Evolutionary conservation across 2,113 vertebrate species (phyloP).

Genomic region (Vombatus ursinus): DNA sequence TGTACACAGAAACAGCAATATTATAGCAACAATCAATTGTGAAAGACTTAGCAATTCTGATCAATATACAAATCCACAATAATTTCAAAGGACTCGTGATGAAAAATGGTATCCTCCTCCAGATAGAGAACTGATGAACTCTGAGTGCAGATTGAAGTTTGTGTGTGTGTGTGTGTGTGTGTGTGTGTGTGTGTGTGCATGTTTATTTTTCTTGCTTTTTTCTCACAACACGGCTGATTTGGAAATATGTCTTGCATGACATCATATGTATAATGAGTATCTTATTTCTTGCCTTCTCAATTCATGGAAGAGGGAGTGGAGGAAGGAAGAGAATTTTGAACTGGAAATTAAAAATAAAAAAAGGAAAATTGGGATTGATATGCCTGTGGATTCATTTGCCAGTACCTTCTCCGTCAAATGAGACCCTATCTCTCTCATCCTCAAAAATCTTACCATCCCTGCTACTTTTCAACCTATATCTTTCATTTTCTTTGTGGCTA

Average conservation of each 20-base stretch:
- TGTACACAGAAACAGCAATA: not conserved
- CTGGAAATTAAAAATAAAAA: not conserved
- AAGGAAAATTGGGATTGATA: not conserved
- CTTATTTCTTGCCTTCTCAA: not conserved
- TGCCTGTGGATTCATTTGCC: not conserved
- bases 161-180: no score
- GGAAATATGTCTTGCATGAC: not conserved
- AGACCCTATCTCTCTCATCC: not conserved
- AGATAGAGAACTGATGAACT: not conserved
- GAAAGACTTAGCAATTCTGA: not conserved
- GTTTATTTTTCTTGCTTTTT: not conserved
- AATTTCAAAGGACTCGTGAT: not conserved
- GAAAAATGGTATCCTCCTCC: not conserved
- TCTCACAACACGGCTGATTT: not conserved
- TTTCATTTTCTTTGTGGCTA: not conserved
- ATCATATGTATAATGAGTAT: not conserved
- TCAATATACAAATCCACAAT: not conserved
- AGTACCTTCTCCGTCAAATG: not conserved
- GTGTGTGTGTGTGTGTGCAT: no score
- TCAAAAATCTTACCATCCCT: not conserved
- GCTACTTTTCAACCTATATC: not conserved
- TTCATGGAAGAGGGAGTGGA: not conserved
- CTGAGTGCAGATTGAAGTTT: not conserved
- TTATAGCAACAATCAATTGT: not conserved
- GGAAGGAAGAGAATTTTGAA: not conserved